These are phyloP conservation scores for Phania funesta DNA, from an alignment of 2,888 invertebrate genomes.

Conservation along the genomic window DNA sequence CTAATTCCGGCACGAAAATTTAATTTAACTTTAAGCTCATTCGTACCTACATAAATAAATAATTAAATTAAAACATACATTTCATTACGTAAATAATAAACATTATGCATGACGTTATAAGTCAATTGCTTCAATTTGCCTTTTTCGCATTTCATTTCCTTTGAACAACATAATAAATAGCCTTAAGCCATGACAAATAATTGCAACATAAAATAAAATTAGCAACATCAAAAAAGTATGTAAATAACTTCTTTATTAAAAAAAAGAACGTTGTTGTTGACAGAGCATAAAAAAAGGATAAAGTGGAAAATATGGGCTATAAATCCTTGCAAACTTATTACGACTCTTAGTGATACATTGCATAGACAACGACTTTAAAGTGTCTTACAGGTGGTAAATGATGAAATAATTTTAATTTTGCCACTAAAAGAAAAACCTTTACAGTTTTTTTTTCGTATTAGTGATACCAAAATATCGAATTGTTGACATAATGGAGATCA, in stretches of 20 bases:
- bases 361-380: slow-evolving; percentile 3
- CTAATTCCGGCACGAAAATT: no score
- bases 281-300: slow-evolving; percentile 33
- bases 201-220: slow-evolving; percentile 48
- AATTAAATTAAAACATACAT: slow-evolving; percentile 37
- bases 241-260: slow-evolving; percentile 45
- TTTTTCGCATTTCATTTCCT: slow-evolving; percentile 1
- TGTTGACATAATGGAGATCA: no score
- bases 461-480: no score
- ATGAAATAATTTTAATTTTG: no score
- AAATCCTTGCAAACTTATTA: not conserved
- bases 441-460: no score
- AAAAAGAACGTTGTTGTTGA: slow-evolving; percentile 5
- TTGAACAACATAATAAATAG: slow-evolving; percentile 17
- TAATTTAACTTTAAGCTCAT: not conserved
- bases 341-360: not conserved
- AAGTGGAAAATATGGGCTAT: not conserved
- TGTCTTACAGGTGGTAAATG: not conserved
- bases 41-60: not conserved
- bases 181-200: slow-evolving; percentile 51
- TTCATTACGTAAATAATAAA: slow-evolving; percentile 33
- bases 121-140: slow-evolving; percentile 43
- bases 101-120: slow-evolving; percentile 44
- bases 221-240: slow-evolving; percentile 35
- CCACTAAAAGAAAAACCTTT: no score